phyloP scores from a whole-genome alignment of 2,888 invertebrate species.

The Anodontia alba region DNA sequence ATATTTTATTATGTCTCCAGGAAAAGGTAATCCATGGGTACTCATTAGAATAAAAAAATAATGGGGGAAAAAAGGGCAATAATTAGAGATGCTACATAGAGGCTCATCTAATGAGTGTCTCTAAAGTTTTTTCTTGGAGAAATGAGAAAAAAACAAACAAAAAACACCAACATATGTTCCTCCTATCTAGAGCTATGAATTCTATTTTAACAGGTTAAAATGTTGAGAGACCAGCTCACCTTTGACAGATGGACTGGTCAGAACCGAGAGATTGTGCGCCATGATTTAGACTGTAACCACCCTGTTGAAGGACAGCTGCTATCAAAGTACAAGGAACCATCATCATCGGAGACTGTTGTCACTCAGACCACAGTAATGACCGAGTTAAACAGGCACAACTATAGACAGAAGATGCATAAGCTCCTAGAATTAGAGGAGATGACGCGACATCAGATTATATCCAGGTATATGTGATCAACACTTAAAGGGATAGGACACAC shows the following conservation, averaged over 20 bases:
- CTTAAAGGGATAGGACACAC: too few relatives aligned
- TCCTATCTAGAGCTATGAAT: too few relatives aligned
- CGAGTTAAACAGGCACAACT: slow-evolving; percentile 82
- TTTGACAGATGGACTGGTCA: slow-evolving; percentile 82
- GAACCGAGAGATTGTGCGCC: slow-evolving; percentile 77
- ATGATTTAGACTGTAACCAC: slow-evolving; percentile 43
- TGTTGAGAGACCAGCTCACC: slow-evolving; percentile 73
- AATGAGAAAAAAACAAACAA: too few relatives aligned
- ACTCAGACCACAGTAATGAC: slow-evolving; percentile 76
- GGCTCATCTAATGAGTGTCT: too few relatives aligned
- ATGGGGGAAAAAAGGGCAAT: too few relatives aligned
- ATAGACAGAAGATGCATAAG: slow-evolving; percentile 82
- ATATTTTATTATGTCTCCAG: too few relatives aligned
- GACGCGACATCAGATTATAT: slow-evolving; percentile 78
- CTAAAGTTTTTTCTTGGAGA: too few relatives aligned
- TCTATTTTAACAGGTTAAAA: background rate
- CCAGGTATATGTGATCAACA: too few relatives aligned
- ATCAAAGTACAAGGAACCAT: slow-evolving; percentile 77
- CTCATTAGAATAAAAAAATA: too few relatives aligned
- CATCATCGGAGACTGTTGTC: slow-evolving; percentile 73
- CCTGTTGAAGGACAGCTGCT: slow-evolving; percentile 55
- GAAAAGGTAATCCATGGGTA: too few relatives aligned
- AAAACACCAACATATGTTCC: too few relatives aligned
- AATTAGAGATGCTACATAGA: too few relatives aligned
- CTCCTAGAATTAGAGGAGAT: slow-evolving; percentile 82